A percentile compares a stretch with the other conserved stretches of the same genome.
Conservation (phyloP, 37 sponge, comb jelly and placozoan species). For the Mnemiopsis leidyi region DNA sequence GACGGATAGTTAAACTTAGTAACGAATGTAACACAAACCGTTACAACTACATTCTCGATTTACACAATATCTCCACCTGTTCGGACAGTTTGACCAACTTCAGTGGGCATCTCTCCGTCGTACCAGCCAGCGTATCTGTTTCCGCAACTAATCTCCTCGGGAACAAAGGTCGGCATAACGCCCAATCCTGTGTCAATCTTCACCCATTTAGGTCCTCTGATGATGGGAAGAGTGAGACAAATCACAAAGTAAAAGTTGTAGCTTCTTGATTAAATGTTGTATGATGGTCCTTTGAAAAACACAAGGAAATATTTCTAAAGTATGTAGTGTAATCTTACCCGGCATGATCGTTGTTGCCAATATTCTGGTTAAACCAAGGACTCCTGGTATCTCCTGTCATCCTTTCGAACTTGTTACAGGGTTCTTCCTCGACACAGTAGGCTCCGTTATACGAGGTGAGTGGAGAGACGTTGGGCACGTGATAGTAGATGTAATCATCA, state of each 20-base stretch:
- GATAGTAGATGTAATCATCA: constrained; percentile 31
- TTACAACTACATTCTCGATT: not conserved
- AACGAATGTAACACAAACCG: too few species aligned
- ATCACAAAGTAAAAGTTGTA: too few species aligned
- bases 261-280: too few species aligned
- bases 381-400: not conserved
- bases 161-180: constrained; percentile 17
- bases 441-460: not conserved
- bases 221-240: too few species aligned
- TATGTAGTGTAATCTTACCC: too few species aligned
- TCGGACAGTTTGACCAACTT: not conserved
- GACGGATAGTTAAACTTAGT: too few species aligned
- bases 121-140: constrained; percentile 4
- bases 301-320: too few species aligned
- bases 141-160: constrained; percentile 17
- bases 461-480: not conserved
- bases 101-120: constrained; percentile 5
- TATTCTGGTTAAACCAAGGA: constrained; percentile 39
- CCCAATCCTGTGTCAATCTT: not conserved
- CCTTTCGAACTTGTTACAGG: constrained; percentile 13
- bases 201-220: not conserved
- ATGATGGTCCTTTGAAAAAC: too few species aligned
- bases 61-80: not conserved
- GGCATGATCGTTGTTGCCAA: not conserved
- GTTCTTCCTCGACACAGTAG: constrained; percentile 49